Evolutionary conservation across 2,888 invertebrate genomes (phyloP), one percentile per base, ranked within the genome.

Genomic region (Abscondita cerata): DNA sequence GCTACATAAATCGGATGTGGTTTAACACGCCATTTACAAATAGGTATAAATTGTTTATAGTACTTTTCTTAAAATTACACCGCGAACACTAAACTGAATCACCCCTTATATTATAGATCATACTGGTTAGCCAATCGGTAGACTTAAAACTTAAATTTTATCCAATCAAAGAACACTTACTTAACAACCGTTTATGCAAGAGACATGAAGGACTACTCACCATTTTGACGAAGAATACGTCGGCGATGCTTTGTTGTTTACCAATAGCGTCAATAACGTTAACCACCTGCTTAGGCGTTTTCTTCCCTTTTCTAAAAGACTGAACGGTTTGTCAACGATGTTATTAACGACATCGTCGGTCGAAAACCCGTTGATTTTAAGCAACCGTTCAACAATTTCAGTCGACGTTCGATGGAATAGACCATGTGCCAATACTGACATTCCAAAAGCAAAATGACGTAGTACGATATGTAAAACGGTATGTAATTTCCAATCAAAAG

Each of bases 371-470:
- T 38, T 47, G 6, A 58, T 34, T 41, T 46, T 11, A 62, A 50
- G 12, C 62, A 54, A 1, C 11, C 41, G n/a, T 62, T 62, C 6
- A 62, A 38, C 13, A 62, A 16, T 1, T 18, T 19, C 31, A 62
- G 34, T 20, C 62, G 52, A 38, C 62, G 16, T 12, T 62, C 31
- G 5, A 58, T 33, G 36, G 41, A 44, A 13, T 62, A 51, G 12
- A 58, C 34, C 44, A 58, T 8, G n/a, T 62, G 58, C 62, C 62
- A 62, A 44, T 62, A 62, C 33, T 62, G 62, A n/a, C 53, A 62
- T n/a, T 62, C 53, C 8, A 62, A 16, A 15, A 62, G 19, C 13
- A 62, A 38, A 41, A 58, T 40, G 1, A 62, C 44, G 1, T 58
- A 62, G 18, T 62, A 62, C 1, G 53, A 58, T n/a, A 58, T 13